A percentile compares a stretch with the other conserved stretches of the same genome.
phyloP scores from a whole-genome alignment of 35 echinoderm and acorn worm genomes.

The Diadema setosum region DNA sequence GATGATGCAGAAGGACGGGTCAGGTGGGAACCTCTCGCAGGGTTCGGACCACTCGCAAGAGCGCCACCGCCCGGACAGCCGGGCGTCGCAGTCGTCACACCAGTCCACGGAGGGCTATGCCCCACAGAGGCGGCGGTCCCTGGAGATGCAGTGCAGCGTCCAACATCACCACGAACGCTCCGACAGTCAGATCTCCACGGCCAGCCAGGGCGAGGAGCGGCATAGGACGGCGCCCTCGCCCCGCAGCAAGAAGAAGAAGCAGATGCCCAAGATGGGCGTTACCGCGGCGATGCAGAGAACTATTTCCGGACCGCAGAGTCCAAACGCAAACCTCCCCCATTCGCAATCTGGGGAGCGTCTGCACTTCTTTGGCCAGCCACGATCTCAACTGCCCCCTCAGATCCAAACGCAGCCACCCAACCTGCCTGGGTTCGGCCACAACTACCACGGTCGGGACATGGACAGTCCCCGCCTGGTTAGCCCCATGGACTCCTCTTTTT shows the following conservation, averaged over 20 bases:
- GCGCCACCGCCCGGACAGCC: slow-evolving; percentile 41
- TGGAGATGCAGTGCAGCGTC: not conserved
- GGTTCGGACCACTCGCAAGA: slow-evolving; percentile 61
- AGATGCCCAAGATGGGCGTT: slow-evolving; percentile 85
- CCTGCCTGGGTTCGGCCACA: slow-evolving; percentile 12
- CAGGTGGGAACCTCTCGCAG: slow-evolving; percentile 48
- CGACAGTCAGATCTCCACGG: slow-evolving; percentile 49
- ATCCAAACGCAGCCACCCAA: slow-evolving; percentile 20
- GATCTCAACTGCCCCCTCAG: slow-evolving; percentile 4
- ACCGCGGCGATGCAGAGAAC: slow-evolving; percentile 59
- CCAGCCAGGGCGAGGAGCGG: slow-evolving; percentile 23
- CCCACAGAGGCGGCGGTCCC: slow-evolving; percentile 4
- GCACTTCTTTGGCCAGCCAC: slow-evolving; percentile 33
- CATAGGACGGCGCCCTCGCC: slow-evolving; percentile 64
- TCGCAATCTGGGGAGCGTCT: slow-evolving; percentile 81
- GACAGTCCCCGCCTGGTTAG: not conserved
- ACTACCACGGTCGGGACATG: slow-evolving; percentile 11
- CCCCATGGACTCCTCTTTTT: slow-evolving; percentile 5
- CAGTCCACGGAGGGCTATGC: slow-evolving; percentile 58
- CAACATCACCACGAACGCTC: slow-evolving; percentile 54
- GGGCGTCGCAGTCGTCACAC: slow-evolving; percentile 65
- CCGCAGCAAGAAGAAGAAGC: slow-evolving; percentile 77
- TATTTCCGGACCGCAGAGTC: slow-evolving; percentile 4
- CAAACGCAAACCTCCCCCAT: slow-evolving; percentile 35
- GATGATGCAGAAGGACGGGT: slow-evolving; percentile 30